These are phyloP conservation scores for Pyrrhura leucotis DNA, from an alignment of 2,797 vertebrate species.

Conservation along the genomic window DNA sequence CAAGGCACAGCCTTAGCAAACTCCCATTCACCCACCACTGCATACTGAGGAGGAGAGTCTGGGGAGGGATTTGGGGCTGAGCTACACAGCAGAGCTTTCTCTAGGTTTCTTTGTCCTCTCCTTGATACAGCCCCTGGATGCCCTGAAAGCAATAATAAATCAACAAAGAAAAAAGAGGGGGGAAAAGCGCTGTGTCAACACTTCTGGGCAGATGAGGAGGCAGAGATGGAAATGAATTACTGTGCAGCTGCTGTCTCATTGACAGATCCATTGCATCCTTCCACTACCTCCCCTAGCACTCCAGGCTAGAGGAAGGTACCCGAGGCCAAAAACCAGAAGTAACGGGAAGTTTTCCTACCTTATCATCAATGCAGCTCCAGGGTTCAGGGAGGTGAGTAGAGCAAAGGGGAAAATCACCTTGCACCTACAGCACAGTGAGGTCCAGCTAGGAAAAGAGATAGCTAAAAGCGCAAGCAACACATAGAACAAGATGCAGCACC, in stretches of 20 bases:
- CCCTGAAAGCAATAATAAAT: not conserved
- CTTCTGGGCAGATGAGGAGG: not conserved
- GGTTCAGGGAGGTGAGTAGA: accelerated
- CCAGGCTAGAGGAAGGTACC: not conserved
- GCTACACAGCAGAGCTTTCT: not conserved
- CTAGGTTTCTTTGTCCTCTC: not conserved
- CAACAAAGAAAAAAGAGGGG: not conserved
- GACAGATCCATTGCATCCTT: not conserved
- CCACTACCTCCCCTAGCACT: not conserved
- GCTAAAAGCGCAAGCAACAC: accelerated
- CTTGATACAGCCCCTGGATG: accelerated
- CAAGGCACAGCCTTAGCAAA: not conserved
- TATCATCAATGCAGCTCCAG: accelerated
- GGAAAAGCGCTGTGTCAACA: not conserved
- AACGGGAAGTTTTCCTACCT: not conserved
- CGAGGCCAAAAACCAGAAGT: accelerated
- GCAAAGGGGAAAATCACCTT: not conserved
- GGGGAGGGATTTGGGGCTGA: not conserved
- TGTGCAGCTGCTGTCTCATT: not conserved
- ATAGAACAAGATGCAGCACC: accelerated
- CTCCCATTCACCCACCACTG: not conserved
- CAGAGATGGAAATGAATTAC: not conserved
- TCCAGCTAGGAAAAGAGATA: accelerated
- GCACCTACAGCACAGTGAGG: accelerated
- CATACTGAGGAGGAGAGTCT: accelerated